Evolutionary conservation across 2,113 vertebrate genomes (phyloP), one percentile per base, ranked within the genome.

Genomic region (Nothoprocta perdicaria): DNA sequence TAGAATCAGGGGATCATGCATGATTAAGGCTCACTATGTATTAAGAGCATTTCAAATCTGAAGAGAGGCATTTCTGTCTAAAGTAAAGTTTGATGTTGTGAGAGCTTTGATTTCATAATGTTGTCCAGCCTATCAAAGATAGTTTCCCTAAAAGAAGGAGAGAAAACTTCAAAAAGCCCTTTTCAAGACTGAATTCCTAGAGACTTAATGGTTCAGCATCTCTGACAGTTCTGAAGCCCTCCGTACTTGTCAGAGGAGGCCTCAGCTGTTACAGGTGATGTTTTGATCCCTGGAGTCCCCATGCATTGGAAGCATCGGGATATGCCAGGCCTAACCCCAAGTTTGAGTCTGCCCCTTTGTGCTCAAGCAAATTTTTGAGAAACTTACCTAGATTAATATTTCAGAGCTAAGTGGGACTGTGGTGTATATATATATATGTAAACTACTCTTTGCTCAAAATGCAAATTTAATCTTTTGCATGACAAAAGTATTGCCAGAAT

Each of bases 81-180:
- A 92, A 94, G 90, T 94, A 93, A 95, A 93, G 71, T 95, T 94
- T 94, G 94, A 87, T 96, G 89, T 67, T 43, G 26, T 90, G 94
- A 84, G 94, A 90, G 38, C 89, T 95, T 95, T 93, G 93, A 94
- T 96, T 95, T 95, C 53, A 45, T 85, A 82, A 84, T 79, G 86
- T 93, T 75, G 0, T 89, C 86, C 72, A 65, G 61, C 90, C 87
- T 92, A 93, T 92, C 94, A 94, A 95, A 95, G 91, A 55, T 84
- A 89, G 77, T 86, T 90, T 89, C 55, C 75, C 41, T 90, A n/a
- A 71, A 80, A 93, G 50, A 88, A 2, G 46, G 69, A 63, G 60
- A 87, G n/a, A 88, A 84, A 76, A 90, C 76, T 89, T 95, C 89
- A 94, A 87, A 94, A 93, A 77, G 2, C 60, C 45, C 8, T 89